phyloP scores from a whole-genome alignment of 2,113 vertebrate species.

The Oncorhynchus keta region DNA sequence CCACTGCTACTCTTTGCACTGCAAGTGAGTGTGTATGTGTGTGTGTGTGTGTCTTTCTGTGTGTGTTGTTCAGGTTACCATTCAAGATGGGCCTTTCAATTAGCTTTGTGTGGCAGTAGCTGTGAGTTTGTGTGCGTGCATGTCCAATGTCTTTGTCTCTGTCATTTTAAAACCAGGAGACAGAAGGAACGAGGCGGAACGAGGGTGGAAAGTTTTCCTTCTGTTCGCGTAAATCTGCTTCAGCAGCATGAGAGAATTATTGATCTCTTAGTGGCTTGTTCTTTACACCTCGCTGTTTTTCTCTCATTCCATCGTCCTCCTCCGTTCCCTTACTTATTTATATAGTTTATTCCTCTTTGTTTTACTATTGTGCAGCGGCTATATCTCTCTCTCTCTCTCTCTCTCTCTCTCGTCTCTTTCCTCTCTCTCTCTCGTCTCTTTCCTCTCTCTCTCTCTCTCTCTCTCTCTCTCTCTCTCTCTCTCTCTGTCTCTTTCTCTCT shows the following conservation, averaged over 20 bases:
- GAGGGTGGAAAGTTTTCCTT: constrained; percentile 25
- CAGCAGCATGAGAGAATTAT: constrained; percentile 22
- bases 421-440: no score
- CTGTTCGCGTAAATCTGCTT: constrained; percentile 26
- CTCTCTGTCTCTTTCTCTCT: no score
- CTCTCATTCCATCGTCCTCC: constrained; percentile 6
- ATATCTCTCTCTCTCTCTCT: not conserved
- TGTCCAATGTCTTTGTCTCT: constrained; percentile 1
- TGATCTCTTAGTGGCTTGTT: constrained; percentile 26
- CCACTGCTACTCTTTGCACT: no score
- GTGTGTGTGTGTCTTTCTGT: not conserved
- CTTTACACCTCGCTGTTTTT: constrained; percentile 20
- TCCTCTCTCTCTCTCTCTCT: not conserved
- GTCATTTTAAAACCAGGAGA: constrained; percentile 32
- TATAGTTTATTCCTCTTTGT: constrained; percentile 6
- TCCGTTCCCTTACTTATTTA: constrained; percentile 36
- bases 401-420: not conserved
- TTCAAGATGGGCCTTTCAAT: no score
- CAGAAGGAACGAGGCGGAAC: not conserved
- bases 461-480: not conserved
- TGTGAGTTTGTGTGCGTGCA: not conserved
- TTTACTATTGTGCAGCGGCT: not conserved
- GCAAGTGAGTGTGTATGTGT: no score
- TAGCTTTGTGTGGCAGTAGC: no score
- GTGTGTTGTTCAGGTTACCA: no score